Evolutionary conservation across 2,888 invertebrate genomes (phyloP), one percentile per base, ranked within the genome.

Genomic region (Plusia festucae): DNA sequence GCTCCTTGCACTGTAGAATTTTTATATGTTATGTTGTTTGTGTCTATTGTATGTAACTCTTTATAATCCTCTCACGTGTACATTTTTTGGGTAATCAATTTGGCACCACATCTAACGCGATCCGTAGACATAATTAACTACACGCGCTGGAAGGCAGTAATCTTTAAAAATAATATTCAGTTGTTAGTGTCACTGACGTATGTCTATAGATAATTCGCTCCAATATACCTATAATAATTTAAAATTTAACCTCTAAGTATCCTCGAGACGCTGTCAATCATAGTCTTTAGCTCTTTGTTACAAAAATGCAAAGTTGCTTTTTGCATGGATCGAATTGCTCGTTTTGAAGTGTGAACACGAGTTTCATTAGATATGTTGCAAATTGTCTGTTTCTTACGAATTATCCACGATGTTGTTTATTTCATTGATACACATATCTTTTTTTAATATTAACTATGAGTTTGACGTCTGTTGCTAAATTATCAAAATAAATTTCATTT

Each of bases 231-330:
- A 70, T 56, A 51, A 55, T 65, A 70, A 70, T 72, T 78, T 73
- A 61, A 68, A 65, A 60, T 65, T 55, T 65, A 70, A 81, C 81
- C 77, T 82, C 73, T 68, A 66, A 11, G 24, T 74, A 65, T 65
- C 76, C 78, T 80, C 58, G 68, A 82, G 72, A 70, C 70, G 24
- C 62, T 76, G 73, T 75, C 70, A 75, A 77, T 79, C 76, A 75
- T 68, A 73, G 57, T 72, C 15, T 68, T 71, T 62, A 61, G 65
- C 67, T 60, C 67, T 76, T 72, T 56, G 70, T 68, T 40, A 68
- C 66, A 65, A 59, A 74, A 68, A 71, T 53, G 56, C 40, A 67
- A 52, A 61, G 49, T 53, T 57, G 54, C n/a, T 59, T 72, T 69
- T 66, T 72, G 57, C 46, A 54, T 60, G 63, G 67, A 60, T 68